phyloP scores from a whole-genome alignment of 1,140 invertebrate genomes.

The Drosophila murphyi region DNA sequence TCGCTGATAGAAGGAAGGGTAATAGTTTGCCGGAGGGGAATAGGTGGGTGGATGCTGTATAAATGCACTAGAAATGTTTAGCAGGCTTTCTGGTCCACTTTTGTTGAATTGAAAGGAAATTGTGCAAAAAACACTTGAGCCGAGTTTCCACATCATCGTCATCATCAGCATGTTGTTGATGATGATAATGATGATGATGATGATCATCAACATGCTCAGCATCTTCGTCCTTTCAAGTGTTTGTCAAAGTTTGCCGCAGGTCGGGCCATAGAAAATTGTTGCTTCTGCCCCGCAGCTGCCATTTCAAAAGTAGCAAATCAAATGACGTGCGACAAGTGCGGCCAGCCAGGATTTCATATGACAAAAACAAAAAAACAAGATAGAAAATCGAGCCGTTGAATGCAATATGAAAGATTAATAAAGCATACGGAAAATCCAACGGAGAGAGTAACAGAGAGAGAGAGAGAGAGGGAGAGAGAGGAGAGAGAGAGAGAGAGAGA shows the following conservation, averaged over 20 bases:
- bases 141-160: slow-evolving; percentile 32
- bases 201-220: slow-evolving; percentile 26
- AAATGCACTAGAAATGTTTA: slow-evolving; percentile 49
- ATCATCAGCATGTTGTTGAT: not conserved
- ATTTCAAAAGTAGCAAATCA: slow-evolving; percentile 73
- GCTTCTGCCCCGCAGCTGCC: slow-evolving; percentile 41
- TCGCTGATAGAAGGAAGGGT: not conserved
- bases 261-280: slow-evolving; percentile 54
- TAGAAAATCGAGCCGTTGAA: not conserved
- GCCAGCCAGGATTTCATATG: slow-evolving; percentile 63
- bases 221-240: slow-evolving; percentile 60
- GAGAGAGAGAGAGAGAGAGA: not conserved
- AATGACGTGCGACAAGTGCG: slow-evolving; percentile 75
- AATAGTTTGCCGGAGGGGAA: not conserved
- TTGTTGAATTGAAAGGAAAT: slow-evolving; percentile 82
- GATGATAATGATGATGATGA: not conserved
- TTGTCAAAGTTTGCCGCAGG: slow-evolving; percentile 77
- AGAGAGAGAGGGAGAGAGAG: not conserved
- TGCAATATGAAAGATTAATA: not conserved
- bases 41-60: not conserved
- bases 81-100: slow-evolving; percentile 70
- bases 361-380: slow-evolving; percentile 5
- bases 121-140: slow-evolving; percentile 81
- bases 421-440: too few species aligned
- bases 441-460: not conserved